Evolutionary conservation across 2,888 invertebrate genomes (phyloP).

Genomic region (Rhingia campestris): DNA sequence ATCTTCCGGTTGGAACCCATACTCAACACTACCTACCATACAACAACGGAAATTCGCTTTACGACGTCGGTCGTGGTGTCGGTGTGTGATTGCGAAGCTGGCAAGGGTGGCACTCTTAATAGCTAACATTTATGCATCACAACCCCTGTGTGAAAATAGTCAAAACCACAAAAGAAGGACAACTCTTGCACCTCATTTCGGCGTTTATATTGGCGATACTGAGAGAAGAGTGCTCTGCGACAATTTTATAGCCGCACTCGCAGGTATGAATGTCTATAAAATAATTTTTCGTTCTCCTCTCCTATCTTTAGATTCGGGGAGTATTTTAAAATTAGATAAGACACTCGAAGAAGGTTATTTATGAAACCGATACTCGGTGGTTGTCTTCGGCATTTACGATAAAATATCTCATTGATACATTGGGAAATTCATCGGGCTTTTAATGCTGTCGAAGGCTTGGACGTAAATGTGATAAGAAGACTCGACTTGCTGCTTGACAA

Average conservation of each 20-base stretch:
- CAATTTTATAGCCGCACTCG: constrained; percentile 64
- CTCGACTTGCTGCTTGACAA: constrained; percentile 28
- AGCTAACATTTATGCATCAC: constrained; percentile 54
- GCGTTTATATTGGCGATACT: background rate
- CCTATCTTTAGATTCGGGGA: constrained; percentile 73
- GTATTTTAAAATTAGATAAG: constrained; percentile 76
- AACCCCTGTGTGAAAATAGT: constrained; percentile 44
- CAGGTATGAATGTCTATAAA: constrained; percentile 74
- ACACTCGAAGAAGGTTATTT: constrained; percentile 62
- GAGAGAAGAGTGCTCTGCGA: constrained; percentile 30
- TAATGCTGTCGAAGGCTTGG: constrained; percentile 38
- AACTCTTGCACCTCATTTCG: constrained; percentile 59
- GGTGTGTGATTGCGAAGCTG: background rate
- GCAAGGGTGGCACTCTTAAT: constrained; percentile 21
- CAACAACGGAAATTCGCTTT: constrained; percentile 64
- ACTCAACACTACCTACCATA: constrained; percentile 6
- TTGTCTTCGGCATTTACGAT: constrained; percentile 52
- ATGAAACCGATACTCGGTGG: constrained; percentile 59
- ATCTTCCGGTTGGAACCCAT: constrained; percentile 49
- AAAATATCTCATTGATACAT: constrained; percentile 66
- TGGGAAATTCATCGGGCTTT: constrained; percentile 44
- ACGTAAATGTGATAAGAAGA: constrained; percentile 41
- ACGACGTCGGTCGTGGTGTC: constrained; percentile 39
- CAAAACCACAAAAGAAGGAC: constrained; percentile 45
- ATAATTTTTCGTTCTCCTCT: constrained; percentile 40